These are phyloP conservation scores for Chaunax sp. DNA, from an alignment of 2,797 vertebrate genomes.

Conservation along the genomic window DNA sequence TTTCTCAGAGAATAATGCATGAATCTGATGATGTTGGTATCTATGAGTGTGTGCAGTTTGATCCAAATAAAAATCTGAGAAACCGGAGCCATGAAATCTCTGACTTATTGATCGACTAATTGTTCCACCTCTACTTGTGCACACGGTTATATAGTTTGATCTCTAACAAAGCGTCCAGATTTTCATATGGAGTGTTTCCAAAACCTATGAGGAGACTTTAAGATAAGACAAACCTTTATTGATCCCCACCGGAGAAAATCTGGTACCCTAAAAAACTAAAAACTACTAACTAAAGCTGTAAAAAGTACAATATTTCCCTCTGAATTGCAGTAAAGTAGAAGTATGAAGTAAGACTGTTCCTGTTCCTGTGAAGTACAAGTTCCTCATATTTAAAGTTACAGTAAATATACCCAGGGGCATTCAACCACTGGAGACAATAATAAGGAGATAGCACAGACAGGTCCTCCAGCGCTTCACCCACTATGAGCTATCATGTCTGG, in stretches of 20 bases:
- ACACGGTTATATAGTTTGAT: too few species aligned
- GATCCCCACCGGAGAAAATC: not conserved
- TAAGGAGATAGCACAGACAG: not conserved
- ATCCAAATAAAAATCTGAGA: too few species aligned
- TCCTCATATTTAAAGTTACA: too few species aligned
- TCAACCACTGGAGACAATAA: slow-evolving; percentile 7
- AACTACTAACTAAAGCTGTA: not conserved
- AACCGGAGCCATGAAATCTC: not conserved
- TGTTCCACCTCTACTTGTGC: not conserved
- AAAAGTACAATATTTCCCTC: too few species aligned
- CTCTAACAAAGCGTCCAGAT: not conserved
- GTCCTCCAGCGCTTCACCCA: not conserved
- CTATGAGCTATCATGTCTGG: slow-evolving; percentile 17
- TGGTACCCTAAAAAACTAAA: not conserved
- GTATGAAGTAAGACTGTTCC: too few species aligned
- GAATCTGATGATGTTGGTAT: too few species aligned
- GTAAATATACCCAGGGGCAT: not conserved
- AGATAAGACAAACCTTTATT: not conserved
- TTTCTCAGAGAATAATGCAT: too few species aligned
- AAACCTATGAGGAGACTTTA: not conserved
- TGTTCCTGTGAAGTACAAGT: too few species aligned
- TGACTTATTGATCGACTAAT: not conserved
- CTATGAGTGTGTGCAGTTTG: too few species aligned
- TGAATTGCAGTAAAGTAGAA: too few species aligned
- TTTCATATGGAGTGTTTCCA: not conserved